phyloP scores from a whole-genome alignment of 2,888 invertebrate genomes.

The Hydraecia micacea region DNA sequence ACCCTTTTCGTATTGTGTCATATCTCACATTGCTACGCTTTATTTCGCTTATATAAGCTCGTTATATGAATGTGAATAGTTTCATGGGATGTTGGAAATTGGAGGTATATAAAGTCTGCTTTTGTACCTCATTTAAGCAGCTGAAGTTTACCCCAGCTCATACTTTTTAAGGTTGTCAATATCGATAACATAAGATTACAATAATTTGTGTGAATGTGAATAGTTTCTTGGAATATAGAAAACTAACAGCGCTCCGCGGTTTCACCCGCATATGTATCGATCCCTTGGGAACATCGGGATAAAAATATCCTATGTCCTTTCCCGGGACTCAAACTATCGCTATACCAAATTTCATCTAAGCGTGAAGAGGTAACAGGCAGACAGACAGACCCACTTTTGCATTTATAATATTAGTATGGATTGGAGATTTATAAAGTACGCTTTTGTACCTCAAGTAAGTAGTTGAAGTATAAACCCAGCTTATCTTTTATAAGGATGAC shows the following conservation, averaged over 20 bases:
- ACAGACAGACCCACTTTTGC: too few relatives aligned
- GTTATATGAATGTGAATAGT: constrained; percentile 57
- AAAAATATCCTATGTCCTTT: too few relatives aligned
- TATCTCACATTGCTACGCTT: constrained; percentile 64
- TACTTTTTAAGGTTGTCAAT: neutral
- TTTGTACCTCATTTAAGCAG: neutral
- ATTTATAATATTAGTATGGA: too few relatives aligned
- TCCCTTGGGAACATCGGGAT: too few relatives aligned
- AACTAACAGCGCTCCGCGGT: neutral
- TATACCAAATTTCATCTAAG: too few relatives aligned
- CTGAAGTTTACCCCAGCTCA: neutral
- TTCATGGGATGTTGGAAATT: constrained; percentile 30
- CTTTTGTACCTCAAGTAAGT: neutral
- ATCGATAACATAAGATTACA: neutral
- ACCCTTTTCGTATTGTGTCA: constrained; percentile 69
- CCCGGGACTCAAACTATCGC: too few relatives aligned
- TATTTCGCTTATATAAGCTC: constrained; percentile 63
- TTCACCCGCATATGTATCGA: too few relatives aligned
- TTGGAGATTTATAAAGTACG: neutral
- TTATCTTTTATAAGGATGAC: neutral
- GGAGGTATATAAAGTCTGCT: constrained; percentile 6
- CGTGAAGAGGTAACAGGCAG: too few relatives aligned
- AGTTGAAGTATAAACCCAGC: neutral
- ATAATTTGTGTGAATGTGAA: constrained; percentile 33
- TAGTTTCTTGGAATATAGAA: constrained; percentile 24